These are phyloP conservation scores for Mugil cephalus DNA, from an alignment of 2,113 vertebrate genomes.

Conservation along the genomic window DNA sequence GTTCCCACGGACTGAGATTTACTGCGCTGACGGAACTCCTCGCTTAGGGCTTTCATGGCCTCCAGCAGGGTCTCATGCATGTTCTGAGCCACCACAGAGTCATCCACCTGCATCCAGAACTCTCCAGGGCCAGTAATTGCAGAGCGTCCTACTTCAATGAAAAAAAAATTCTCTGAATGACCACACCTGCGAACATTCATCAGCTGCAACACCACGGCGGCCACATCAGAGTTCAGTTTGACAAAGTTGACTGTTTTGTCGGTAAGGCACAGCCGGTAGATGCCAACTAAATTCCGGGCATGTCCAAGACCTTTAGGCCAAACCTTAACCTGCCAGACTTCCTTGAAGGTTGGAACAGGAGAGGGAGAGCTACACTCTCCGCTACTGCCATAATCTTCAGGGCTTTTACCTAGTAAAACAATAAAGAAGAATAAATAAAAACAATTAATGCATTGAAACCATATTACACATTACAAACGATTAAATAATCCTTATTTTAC, in stretches of 20 bases:
- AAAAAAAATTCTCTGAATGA: conserved; percentile 89
- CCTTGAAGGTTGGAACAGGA: conserved; percentile 85
- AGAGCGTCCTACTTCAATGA: conserved; percentile 88
- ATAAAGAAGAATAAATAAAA: conserved; percentile 25
- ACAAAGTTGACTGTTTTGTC: conserved; percentile 88
- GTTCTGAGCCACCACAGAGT: conserved; percentile 87
- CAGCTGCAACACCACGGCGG: conserved; percentile 86
- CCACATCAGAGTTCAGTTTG: conserved; percentile 85
- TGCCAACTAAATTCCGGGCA: conserved; percentile 84
- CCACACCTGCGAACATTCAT: conserved; percentile 88
- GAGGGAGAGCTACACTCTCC: conserved; percentile 82
- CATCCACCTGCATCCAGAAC: conserved; percentile 91
- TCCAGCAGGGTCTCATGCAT: conserved; percentile 90
- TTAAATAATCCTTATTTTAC: background rate
- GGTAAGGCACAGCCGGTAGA: conserved; percentile 87
- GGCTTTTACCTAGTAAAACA: conserved; percentile 79
- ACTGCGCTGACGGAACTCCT: conserved; percentile 87
- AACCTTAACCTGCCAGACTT: conserved; percentile 90
- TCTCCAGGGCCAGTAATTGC: conserved; percentile 86
- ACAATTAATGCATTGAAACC: background rate
- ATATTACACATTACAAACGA: background rate
- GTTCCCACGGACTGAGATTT: conserved; percentile 86
- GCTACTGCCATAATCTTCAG: conserved; percentile 84
- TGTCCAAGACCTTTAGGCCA: conserved; percentile 88
- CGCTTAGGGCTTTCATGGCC: conserved; percentile 88